phyloP scores from a whole-genome alignment of 2,113 vertebrate genomes.

The Cryptotis parvus region DNA sequence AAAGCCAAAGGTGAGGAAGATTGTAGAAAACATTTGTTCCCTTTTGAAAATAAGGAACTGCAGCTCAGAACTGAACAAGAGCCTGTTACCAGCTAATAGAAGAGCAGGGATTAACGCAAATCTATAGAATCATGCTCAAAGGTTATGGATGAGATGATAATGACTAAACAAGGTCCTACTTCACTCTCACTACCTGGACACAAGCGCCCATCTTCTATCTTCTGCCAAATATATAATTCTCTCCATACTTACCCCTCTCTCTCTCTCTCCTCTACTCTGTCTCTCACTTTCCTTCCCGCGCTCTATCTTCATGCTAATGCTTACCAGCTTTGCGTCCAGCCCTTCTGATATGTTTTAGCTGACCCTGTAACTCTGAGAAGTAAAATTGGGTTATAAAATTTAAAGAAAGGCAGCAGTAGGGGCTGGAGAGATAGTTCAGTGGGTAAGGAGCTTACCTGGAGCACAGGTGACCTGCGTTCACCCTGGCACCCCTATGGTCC shows the following conservation, averaged over 20 bases:
- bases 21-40: neutral
- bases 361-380: neutral
- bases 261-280: neutral
- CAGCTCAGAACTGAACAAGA: slow-evolving; percentile 4
- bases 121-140: neutral
- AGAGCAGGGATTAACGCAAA: neutral
- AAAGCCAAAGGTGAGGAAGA: neutral
- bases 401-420: too few species aligned
- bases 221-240: neutral
- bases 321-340: too few species aligned
- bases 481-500: too few species aligned
- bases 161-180: neutral
- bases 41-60: slow-evolving; percentile 20
- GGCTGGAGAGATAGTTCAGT: too few species aligned
- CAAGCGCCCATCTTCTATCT: neutral
- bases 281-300: neutral
- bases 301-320: neutral
- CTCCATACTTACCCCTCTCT: neutral
- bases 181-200: neutral
- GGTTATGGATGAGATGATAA: neutral
- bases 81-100: neutral
- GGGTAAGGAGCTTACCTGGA: too few species aligned
- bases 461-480: too few species aligned
- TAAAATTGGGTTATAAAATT: neutral
- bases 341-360: neutral